phyloP scores from a whole-genome alignment of 2,113 vertebrate genomes.

The Polypterus senegalus region DNA sequence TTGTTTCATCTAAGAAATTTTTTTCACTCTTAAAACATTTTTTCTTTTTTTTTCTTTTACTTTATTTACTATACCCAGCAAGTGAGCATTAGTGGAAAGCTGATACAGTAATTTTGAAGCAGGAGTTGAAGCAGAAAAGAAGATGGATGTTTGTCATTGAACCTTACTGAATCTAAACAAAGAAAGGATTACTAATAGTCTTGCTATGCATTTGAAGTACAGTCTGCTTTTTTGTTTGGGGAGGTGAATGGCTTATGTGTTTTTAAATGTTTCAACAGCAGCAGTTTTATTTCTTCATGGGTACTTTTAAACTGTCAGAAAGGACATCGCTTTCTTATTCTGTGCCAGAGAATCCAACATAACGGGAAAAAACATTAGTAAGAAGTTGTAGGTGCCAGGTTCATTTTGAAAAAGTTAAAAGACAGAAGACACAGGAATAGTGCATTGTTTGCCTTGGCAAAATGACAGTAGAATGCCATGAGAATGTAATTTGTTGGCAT shows the following conservation, averaged over 20 bases:
- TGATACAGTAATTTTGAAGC: slow-evolving; percentile 34
- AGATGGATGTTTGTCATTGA: slow-evolving; percentile 66
- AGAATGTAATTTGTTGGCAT: too few species aligned
- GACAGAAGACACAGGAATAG: neutral
- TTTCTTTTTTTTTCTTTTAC: too few species aligned
- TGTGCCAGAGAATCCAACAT: slow-evolving; percentile 31
- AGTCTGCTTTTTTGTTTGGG: slow-evolving; percentile 72
- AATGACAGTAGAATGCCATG: too few species aligned
- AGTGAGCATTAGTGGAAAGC: too few species aligned
- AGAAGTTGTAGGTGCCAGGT: slow-evolving; percentile 35
- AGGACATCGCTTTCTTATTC: slow-evolving; percentile 26
- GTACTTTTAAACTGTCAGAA: slow-evolving; percentile 50
- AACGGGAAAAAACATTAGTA: slow-evolving; percentile 38
- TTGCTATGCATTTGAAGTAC: slow-evolving; percentile 71
- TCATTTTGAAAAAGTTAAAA: slow-evolving; percentile 34
- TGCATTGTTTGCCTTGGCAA: too few species aligned
- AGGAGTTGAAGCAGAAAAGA: slow-evolving; percentile 40
- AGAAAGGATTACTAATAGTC: slow-evolving; percentile 72
- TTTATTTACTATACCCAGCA: too few species aligned
- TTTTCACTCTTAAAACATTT: too few species aligned
- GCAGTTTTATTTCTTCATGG: slow-evolving; percentile 43
- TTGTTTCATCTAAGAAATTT: too few species aligned
- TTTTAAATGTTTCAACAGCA: slow-evolving; percentile 52
- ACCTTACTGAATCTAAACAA: slow-evolving; percentile 67
- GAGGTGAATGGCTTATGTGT: slow-evolving; percentile 52